Evolutionary conservation across 64 coral and sea anemone genomes (phyloP), one percentile per base, ranked within the genome.

Genomic region (Montipora efflorescens): DNA sequence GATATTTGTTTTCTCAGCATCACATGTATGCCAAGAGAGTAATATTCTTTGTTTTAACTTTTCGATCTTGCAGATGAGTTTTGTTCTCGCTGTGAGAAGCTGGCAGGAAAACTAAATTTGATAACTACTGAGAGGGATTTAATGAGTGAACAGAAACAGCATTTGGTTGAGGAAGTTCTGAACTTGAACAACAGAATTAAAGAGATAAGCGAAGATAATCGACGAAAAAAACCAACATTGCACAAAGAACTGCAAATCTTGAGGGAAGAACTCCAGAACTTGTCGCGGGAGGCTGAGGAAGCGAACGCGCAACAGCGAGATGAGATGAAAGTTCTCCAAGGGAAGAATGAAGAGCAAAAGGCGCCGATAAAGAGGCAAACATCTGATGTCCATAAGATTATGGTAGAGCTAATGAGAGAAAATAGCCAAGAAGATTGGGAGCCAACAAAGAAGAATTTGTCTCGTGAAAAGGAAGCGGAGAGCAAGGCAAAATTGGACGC

Each of bases 191-290:
- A 50, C 46, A 59, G 75, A 71, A 59, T 72, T 0, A 74, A 81
- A 67, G 84, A 81, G 13, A 21, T 93, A 4, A 51, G 74, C 5
- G 59, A 68, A 10, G 86, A 88, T 22, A 59, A 79, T 47, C 20
- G 12, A 50, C 64, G 76, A 88, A 50, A 88, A 48, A 88, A 88
- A 49, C 62, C 69, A 14, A 19, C 46, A 7, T 11, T 93, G 5
- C 76, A 87, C 55, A 72, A 50, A 8, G 68, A 88, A 50, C 8
- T 93, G n/a, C 53, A 73, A 78, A 46, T 18, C 10, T 51, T 81
- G 67, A 74, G 25, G 28, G 83, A 93, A 36, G 83, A 87, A 47
- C 86, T 70, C 20, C 66, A 79, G 43, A 81, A 49, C 1, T 79
- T 62, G 23, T 61, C 76, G 19, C 10, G 58, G 52, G 44, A 89